phyloP scores from a whole-genome alignment of 2,888 invertebrate genomes.

The Yponomeuta cagnagella region DNA sequence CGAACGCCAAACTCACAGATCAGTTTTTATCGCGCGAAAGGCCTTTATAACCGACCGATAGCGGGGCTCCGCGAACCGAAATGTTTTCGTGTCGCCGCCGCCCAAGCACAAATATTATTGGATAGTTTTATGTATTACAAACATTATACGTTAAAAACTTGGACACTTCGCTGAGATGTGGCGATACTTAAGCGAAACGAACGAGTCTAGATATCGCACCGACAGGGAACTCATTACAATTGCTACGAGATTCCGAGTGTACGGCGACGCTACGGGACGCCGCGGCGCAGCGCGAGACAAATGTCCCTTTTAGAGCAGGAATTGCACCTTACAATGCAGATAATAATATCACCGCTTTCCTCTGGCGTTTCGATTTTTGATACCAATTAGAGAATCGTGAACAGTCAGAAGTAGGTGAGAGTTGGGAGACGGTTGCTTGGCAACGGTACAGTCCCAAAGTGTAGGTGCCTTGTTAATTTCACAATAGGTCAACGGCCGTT shows the following conservation, averaged over 20 bases:
- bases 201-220: constrained; percentile 9
- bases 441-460: background rate
- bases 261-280: background rate
- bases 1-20: constrained; percentile 68
- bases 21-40: constrained; percentile 75
- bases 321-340: background rate
- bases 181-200: constrained; percentile 11
- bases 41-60: constrained; percentile 73
- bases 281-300: constrained; percentile 5
- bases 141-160: constrained; percentile 70
- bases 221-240: constrained; percentile 8
- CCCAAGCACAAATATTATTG: constrained; percentile 64
- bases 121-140: constrained; percentile 73
- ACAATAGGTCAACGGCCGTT: constrained; percentile 66
- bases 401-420: background rate
- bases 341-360: background rate
- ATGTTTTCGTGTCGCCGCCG: constrained; percentile 63
- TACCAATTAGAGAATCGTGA: constrained; percentile 9
- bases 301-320: constrained; percentile 1
- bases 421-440: background rate
- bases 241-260: background rate
- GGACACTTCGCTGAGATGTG: constrained; percentile 40
- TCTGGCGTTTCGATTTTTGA: background rate
- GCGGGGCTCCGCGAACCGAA: constrained; percentile 52
- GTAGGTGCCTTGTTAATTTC: constrained; percentile 46